Evolutionary conservation across 2,888 invertebrate genomes (phyloP), one percentile per base, ranked within the genome.

Genomic region (Sinohyriopsis cumingii): DNA sequence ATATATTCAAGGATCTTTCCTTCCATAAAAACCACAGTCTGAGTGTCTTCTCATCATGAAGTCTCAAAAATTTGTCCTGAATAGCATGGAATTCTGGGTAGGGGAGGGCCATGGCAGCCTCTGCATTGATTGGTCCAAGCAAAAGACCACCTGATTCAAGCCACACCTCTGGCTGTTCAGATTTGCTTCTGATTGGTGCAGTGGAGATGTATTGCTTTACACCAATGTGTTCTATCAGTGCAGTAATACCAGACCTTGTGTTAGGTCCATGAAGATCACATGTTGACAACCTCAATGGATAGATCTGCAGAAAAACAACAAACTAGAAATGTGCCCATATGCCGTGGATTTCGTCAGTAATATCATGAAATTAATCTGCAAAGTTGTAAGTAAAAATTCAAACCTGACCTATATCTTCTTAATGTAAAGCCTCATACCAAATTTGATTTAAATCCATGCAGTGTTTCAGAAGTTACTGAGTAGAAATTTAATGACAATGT

Each of bases 21-120:
- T 95, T 94, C 98, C 98, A 99, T 45, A 99, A 90, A 88, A 99
- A 99, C 96, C 97, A 97, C 55, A 99, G 91, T 70, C 97, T 93
- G 87, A 95, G 95, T 0, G 94, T 94, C 80, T 94, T 93, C 28
- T 94, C 94, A 90, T 99, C 99, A 84, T 92, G 92, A 7, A 85
- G 76, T 71, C 87, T 86, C 20, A 92, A 84, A 81, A 92, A 92
- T 25, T 79, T 76, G 72, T 90, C 86, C 78, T 91, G 91, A 5
- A 89, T 72, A 24, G 68, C 67, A 72, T 87, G 87, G 57, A 85
- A 84, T 67, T 86, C 86, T 3, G 83, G 84, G 68, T 80, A 81
- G 12, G 87, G 87, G 55, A 87, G 93, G 93, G 53, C 95, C 94
- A 81, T 95, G 90, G 28, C 96, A 3, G 96, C 95, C 91, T 98